Conservation (phyloP, 2,888 invertebrate genomes). For the Leptinotarsa tumamoca region DNA sequence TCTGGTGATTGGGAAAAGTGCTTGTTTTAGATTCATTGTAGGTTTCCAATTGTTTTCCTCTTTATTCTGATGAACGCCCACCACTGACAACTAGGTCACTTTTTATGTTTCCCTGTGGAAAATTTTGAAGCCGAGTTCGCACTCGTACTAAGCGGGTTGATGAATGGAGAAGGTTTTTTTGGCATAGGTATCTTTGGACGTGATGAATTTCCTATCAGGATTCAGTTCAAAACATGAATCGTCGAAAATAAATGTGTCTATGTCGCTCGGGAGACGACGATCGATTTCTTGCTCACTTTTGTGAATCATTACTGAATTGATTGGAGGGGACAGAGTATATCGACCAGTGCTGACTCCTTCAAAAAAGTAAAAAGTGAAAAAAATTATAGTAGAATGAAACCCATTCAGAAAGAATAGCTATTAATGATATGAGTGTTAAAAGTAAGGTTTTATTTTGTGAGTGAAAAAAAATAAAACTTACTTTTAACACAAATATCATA, state of each 20-base stretch:
- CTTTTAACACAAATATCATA: too few species aligned
- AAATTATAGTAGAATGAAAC: too few species aligned
- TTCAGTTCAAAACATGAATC: conserved; percentile 29
- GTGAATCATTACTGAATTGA: conserved; percentile 23
- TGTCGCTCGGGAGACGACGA: conserved; percentile 21
- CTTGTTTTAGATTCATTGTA: too few species aligned
- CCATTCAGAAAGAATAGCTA: too few species aligned
- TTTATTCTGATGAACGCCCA: background rate
- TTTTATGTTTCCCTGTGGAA: conserved; percentile 28
- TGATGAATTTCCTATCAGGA: conserved; percentile 36
- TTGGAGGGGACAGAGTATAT: background rate
- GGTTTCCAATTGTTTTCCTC: background rate
- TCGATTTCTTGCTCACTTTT: conserved; percentile 27
- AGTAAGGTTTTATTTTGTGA: too few species aligned
- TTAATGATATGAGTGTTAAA: too few species aligned
- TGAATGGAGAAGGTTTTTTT: conserved; percentile 32
- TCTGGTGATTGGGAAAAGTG: too few species aligned
- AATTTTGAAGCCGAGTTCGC: conserved; percentile 28
- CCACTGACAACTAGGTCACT: conserved; percentile 31
- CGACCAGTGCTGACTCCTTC: too few species aligned
- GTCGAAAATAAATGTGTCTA: conserved; percentile 30
- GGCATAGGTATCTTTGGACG: conserved; percentile 26
- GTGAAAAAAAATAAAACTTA: too few species aligned
- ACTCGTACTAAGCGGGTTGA: conserved; percentile 28
- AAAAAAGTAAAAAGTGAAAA: too few species aligned